Base-by-base conservation (phyloP, 2,888 invertebrate genomes). In the Amiota communis region DNA sequence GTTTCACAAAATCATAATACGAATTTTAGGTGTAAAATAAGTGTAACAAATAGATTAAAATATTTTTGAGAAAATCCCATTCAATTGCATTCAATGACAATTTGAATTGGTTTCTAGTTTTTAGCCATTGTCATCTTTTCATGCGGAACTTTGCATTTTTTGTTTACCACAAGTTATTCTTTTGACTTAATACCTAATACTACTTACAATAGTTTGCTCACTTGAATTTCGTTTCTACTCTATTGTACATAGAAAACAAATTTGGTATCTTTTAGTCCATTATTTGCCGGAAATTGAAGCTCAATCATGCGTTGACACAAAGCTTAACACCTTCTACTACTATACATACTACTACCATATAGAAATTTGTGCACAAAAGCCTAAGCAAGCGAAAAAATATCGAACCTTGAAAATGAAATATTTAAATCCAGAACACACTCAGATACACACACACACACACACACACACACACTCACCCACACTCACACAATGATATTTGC, bases 401-500 rank as follows among this genome's bases (percentile, higher is more conserved):
- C 17, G 65, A 68, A 68, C 67, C 48, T 68, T 68, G 51, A 68
- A 68, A 68, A 20, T 11, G 9, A 4, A 23, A 20, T 51, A 17
- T 68, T 68, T 68, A 68, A 51, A 48, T 17, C 65, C 65, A 3
- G 17, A 48, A 65, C 13, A 36, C 59, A n/a, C n/a, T n/a, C n/a
- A n/a, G n/a, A n/a, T n/a, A n/a, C n/a, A n/a, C n/a, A n/a, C n/a
- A n/a, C n/a, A n/a, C n/a, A n/a, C n/a, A n/a, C n/a, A n/a, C n/a
- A n/a, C n/a, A n/a, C n/a, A n/a, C n/a, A n/a, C n/a, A 17, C 13
- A 17, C 15, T 1, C 57, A 15, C 15, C 1, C 17, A 15, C 23
- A 15, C n/a, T 13, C 46, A 72, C 75, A 76, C 79, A 79, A 79
- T 77, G 78, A 78, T 83, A 85, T 80, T 85, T 78, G 81, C 82